Conservation (phyloP, 1,140 invertebrate species). For the Linepithema humile region DNA sequence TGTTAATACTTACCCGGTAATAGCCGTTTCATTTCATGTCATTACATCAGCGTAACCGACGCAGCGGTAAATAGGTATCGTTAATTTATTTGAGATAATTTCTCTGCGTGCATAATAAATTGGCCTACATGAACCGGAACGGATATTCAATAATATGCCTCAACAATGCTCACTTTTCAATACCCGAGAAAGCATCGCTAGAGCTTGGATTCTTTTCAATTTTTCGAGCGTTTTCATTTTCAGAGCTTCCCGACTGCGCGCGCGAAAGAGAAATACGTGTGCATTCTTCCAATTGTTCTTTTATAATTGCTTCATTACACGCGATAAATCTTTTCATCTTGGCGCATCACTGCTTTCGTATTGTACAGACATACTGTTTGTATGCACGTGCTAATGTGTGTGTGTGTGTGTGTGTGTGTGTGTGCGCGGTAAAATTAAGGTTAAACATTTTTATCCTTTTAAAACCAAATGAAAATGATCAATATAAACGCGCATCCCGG, state of each 20-base stretch:
- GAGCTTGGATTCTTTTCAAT: neutral
- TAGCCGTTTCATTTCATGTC: slow-evolving; percentile 49
- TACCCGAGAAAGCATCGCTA: neutral
- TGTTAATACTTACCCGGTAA: slow-evolving; percentile 38
- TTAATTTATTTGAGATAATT: slow-evolving; percentile 59
- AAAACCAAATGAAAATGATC: neutral
- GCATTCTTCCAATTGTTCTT: neutral
- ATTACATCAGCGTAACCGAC: slow-evolving; percentile 33
- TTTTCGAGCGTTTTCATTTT: no score
- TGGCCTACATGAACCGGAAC: slow-evolving; percentile 40
- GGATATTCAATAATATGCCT: slow-evolving; percentile 36
- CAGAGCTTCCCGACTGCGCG: no score
- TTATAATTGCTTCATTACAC: slow-evolving; percentile 6
- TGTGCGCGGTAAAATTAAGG: neutral
- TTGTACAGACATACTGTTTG: no score
- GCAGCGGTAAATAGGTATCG: slow-evolving; percentile 40
- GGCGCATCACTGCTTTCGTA: no score
- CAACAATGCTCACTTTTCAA: neutral
- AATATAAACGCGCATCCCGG: slow-evolving; percentile 11
- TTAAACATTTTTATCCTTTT: slow-evolving; percentile 38
- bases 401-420: neutral
- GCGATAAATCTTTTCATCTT: no score
- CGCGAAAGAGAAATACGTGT: neutral
- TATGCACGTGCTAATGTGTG: no score
- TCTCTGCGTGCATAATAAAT: slow-evolving; percentile 51